Base-by-base conservation (phyloP, 1,140 invertebrate species). In the Dreissena rostriformis region DNA sequence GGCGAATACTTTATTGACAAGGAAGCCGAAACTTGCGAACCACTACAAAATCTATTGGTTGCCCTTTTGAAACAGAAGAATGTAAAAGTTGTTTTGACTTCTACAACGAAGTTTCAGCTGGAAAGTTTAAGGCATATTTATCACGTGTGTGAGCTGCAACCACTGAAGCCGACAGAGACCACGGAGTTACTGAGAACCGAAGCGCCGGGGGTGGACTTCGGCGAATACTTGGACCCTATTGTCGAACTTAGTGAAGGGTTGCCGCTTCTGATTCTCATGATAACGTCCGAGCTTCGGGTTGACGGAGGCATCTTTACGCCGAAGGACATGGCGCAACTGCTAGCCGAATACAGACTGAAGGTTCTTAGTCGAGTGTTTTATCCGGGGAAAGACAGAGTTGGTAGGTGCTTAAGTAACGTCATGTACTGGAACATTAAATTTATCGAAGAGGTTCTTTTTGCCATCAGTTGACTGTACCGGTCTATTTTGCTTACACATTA, bases 341-440 rank as follows among this genome's bases (percentile, higher is more conserved):
- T 84, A 15, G 61, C 57, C 4, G 73, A 78, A 51, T 72, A 55
- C 39, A 51, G 75, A 12, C 75, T 85, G 4, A 65, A 78, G 24
- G 68, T 70, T 19, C 29, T 85, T 10, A 85, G 83, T 67, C 26
- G 51, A 53, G 70, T 73, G 17, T 84, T 72, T 72, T 84, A 84
- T 71, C 75, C 82, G 39, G 22, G 15, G 26, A 76, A 84, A 72
- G 68, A 84, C 14, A 53, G 82, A 39, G 65, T 68, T 24, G 76
- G 82, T 84, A 84, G n/a, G 73, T 39, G 39, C 39, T 39, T 39
- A 8, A 39, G 39, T 2, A 39, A 39, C 39, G 39, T 39, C 2
- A 39, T 39, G 2, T 39, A 39, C 2, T 39, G 39, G 39, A 5
- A 39, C 2, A 39, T 5, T 39, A 39, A 39, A 39, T 39, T 5